Conservation (phyloP, 2,113 vertebrate species). For the Sapayoa aenigma region DNA sequence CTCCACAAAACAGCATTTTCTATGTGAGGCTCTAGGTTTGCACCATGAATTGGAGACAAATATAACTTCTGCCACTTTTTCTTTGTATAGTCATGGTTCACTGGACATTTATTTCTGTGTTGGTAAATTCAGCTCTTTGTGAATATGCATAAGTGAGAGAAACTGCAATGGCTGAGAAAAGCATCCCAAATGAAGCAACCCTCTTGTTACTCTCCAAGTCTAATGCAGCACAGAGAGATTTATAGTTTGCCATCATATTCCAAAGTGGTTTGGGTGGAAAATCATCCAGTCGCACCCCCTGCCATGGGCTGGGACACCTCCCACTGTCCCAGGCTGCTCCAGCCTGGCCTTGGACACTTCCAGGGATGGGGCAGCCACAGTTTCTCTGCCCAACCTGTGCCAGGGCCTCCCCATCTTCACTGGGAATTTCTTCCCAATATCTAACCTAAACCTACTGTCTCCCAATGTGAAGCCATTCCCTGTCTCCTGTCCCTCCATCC, state of each 20-base stretch:
- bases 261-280: background rate
- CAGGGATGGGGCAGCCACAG: background rate
- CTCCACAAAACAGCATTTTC: background rate
- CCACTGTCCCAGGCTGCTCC: background rate
- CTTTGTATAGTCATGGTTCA: fast-evolving
- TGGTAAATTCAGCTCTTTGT: background rate
- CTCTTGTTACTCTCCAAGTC: fast-evolving
- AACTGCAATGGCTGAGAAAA: background rate
- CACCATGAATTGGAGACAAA: fast-evolving
- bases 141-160: background rate
- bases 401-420: background rate
- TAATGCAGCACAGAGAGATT: fast-evolving
- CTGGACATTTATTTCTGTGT: background rate
- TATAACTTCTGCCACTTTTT: background rate
- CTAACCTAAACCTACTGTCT: background rate
- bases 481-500: background rate
- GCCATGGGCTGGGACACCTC: background rate
- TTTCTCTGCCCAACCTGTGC: background rate
- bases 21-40: background rate
- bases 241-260: fast-evolving
- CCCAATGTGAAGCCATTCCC: background rate
- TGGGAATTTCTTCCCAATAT: too few relatives aligned
- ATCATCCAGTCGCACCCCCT: background rate
- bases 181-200: fast-evolving
- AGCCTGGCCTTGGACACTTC: background rate